Conservation (phyloP, 2,113 vertebrate genomes). For the Ictalurus punctatus region DNA sequence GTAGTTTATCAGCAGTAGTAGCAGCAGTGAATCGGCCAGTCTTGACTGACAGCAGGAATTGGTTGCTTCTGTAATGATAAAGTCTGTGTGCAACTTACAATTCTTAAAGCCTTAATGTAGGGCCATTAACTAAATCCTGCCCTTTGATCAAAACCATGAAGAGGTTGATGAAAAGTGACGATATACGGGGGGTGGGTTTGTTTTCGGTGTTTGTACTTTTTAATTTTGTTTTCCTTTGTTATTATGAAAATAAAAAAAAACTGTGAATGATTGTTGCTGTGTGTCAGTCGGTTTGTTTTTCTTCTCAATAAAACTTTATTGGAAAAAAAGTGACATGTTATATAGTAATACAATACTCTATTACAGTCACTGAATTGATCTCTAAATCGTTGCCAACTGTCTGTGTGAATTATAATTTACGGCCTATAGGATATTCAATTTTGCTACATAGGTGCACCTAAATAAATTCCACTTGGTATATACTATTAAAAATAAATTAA, state of each 20-base stretch:
- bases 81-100: not conserved
- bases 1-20: not conserved
- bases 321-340: not conserved
- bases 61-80: constrained; percentile 4
- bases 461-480: not conserved
- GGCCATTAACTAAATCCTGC: not conserved
- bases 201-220: too few relatives aligned
- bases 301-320: too few relatives aligned
- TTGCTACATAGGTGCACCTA: not conserved
- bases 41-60: constrained; percentile 9
- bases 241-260: too few relatives aligned
- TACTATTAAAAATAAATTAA: not conserved
- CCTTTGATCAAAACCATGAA: not conserved
- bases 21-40: not conserved
- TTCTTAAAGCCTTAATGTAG: not conserved
- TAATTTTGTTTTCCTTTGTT: too few relatives aligned
- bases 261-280: too few relatives aligned
- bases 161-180: not conserved
- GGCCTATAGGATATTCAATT: not conserved
- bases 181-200: too few relatives aligned
- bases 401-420: not conserved
- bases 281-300: too few relatives aligned
- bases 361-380: not conserved
- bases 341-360: not conserved
- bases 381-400: not conserved